phyloP scores from a whole-genome alignment of 2,888 invertebrate species.

The Acanthococcus lagerstroemiae region DNA sequence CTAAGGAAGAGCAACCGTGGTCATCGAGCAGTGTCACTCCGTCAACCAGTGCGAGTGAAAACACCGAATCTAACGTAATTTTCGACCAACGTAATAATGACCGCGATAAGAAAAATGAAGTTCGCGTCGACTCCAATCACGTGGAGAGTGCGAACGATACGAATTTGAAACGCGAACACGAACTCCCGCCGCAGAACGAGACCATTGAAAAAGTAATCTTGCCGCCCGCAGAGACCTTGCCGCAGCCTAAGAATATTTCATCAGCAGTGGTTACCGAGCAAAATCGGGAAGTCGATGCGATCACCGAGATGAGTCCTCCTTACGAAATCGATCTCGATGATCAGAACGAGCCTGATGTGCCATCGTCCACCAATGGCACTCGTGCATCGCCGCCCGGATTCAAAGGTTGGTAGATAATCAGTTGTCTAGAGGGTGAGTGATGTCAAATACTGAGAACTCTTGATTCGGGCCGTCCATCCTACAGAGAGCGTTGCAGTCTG shows the following conservation, averaged over 20 bases:
- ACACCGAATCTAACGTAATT: slow-evolving; percentile 15
- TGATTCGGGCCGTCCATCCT: too few relatives aligned
- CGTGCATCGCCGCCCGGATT: too few relatives aligned
- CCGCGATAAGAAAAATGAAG: neutral
- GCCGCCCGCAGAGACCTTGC: neutral
- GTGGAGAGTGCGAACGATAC: neutral
- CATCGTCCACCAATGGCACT: neutral
- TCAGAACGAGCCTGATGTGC: neutral
- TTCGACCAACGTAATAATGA: slow-evolving; percentile 8
- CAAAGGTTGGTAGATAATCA: slow-evolving; percentile 3
- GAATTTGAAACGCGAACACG: neutral
- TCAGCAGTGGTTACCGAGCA: neutral
- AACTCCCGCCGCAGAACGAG: neutral
- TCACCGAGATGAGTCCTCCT: neutral
- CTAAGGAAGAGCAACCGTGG: neutral
- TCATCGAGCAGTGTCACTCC: neutral
- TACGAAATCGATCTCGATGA: slow-evolving; percentile 11
- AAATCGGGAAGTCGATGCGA: neutral
- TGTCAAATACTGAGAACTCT: too few relatives aligned
- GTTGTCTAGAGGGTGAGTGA: too few relatives aligned
- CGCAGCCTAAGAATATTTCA: neutral
- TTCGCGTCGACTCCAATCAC: neutral
- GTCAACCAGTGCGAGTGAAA: neutral
- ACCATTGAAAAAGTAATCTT: neutral
- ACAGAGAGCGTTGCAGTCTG: too few relatives aligned